These are phyloP conservation scores for Tragelaphus buxtoni DNA, from an alignment of 2,113 vertebrate genomes.

Conservation along the genomic window DNA sequence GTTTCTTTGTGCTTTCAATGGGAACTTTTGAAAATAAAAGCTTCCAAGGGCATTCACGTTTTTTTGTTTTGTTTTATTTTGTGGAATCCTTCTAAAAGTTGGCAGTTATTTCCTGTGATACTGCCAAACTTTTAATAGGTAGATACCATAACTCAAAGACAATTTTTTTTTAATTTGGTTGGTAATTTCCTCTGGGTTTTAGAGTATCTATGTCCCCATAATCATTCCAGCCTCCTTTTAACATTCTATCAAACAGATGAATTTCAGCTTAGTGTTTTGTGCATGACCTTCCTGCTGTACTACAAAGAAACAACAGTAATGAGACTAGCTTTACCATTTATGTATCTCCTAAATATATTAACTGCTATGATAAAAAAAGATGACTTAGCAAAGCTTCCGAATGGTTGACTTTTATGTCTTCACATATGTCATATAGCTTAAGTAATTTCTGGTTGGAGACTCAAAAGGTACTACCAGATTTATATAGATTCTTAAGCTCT, in stretches of 20 bases:
- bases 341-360: not conserved
- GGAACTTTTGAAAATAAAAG: constrained; percentile 52
- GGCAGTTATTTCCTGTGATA: constrained; percentile 36
- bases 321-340: not conserved
- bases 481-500: constrained; percentile 32
- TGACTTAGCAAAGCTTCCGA: constrained; percentile 37
- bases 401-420: constrained; percentile 34
- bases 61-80: not conserved
- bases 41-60: constrained; percentile 40
- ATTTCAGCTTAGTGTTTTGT: not conserved
- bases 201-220: constrained; percentile 20
- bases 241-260: constrained; percentile 28
- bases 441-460: constrained; percentile 23
- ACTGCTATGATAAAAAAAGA: not conserved
- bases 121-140: constrained; percentile 49
- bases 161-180: constrained; percentile 44
- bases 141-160: constrained; percentile 37
- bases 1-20: constrained; percentile 10
- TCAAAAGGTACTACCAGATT: not conserved
- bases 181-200: constrained; percentile 29
- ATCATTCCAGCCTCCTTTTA: constrained; percentile 37
- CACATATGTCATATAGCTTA: not conserved
- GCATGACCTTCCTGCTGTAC: not conserved
- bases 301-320: not conserved
- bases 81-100: constrained; percentile 41